Evolutionary conservation across 1,140 invertebrate genomes (phyloP), one percentile per base, ranked within the genome.

Genomic region (Trichoplusia ni): DNA sequence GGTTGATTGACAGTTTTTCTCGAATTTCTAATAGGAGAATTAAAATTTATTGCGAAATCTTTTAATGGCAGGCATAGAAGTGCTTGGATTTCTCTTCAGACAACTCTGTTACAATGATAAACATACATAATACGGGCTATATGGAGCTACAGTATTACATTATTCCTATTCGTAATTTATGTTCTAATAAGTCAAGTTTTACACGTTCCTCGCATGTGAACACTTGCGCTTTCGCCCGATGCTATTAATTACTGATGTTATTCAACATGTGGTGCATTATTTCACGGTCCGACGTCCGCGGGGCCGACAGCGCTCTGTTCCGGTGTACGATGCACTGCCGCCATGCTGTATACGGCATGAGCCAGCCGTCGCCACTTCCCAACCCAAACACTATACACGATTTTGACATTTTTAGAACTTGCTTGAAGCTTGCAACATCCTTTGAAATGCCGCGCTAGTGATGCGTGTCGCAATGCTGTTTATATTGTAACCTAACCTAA

Each of bases 331-430:
- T 73, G 75, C 70, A 78, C 29, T 71, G 73, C 69, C 62, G 23
- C 46, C 44, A 16, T 29, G 19, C 64, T 37, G 64, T 33, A 49
- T 59, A 33, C 33, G 56, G 35, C 60, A 47, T 58, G 19, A 58
- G 25, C 35, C 49, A 65, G 25, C 49, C 31, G 23, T 25, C 18
- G 25, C 49, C 21, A 14, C 23, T 64, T 75, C 67, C 64, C 77
- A 83, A 83, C 79, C 70, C 69, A 6, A 75, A 77, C 60, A 75
- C 64, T 66, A 67, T 61, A 65, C 85, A 89, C 82, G 83, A 87
- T 73, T 84, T 80, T 87, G 83, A 88, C 85, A 88, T 90, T 90
- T 86, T 81, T 83, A 79, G 79, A 69, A 77, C 76, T 67, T 58
- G 46, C 8, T 14, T 59, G 40, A 63, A 47, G 62, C 69, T 88